Base-by-base conservation (phyloP, 1,140 invertebrate genomes). In the Hylaeus anthracinus region DNA sequence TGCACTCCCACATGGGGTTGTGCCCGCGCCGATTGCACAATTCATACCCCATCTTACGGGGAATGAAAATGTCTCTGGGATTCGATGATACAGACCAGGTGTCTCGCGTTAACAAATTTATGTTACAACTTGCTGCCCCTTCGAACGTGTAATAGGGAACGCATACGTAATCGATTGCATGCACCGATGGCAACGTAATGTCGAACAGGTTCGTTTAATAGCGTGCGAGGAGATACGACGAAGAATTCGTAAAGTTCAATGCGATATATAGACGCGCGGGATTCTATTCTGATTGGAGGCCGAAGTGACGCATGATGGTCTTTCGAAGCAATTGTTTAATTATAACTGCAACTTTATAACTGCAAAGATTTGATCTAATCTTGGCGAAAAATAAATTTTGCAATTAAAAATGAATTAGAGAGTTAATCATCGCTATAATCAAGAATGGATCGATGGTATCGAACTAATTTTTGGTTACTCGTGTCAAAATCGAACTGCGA, bases 231-330 rank as follows among this genome's bases (percentile, higher is more conserved):
- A 10, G 61, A 26, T 48, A 26, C 5, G 37, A n/a, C 8, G 37
- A 75, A 66, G 45, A 76, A 60, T 76, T 76, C 67, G 10, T 37
- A 69, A 76, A 76, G 74, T 76, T 76, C 74, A 76, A 14, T 5
- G 6, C 45, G 39, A 26, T 48, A 14, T 5, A 2, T 53, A 10
- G 45, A 51, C 10, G 10, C 51, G 51, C 10, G 2, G 2, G 10
- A 9, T 10, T 8, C 51, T 10, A 9, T 51, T 51, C 6, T 6
- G 9, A 48, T 48, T 48, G 45, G 45, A 26, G 45, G 8, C 2
- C 45, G 5, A 48, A 48, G 8, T 48, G 45, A 8, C 45, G 45
- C 45, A 48, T 8, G 45, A 48, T 48, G 45, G 5, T 48, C 45
- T 48, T 5, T 48, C 45, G 8, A 48, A 48, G 45, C 45, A 8